Evolutionary conservation across 2,888 invertebrate species (phyloP).

Genomic region (Muschampia plurimacula): DNA sequence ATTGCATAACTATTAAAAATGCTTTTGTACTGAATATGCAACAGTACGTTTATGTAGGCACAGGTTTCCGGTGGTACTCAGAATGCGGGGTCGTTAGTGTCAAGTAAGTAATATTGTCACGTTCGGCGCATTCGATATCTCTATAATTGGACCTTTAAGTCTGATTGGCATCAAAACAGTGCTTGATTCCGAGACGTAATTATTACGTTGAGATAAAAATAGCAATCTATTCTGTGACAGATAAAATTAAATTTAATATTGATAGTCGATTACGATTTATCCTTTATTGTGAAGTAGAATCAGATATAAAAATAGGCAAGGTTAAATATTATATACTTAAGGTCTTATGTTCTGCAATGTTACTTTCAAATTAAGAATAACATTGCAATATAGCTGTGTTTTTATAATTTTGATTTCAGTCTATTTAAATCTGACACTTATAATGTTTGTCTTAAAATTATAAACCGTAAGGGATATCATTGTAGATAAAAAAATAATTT

Average conservation of each 20-base stretch:
- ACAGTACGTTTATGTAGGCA: slow-evolving; percentile 9
- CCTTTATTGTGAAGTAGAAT: background rate
- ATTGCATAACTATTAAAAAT: slow-evolving; percentile 59
- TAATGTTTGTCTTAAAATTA: too few species aligned
- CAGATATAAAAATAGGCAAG: background rate
- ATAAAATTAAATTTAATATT: slow-evolving; percentile 20
- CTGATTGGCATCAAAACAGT: slow-evolving; percentile 26
- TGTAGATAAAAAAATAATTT: too few species aligned
- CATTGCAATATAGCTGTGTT: background rate
- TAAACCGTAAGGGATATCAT: too few species aligned
- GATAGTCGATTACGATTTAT: slow-evolving; percentile 18
- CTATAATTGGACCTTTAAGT: slow-evolving; percentile 21
- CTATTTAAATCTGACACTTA: too few species aligned
- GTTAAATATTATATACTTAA: background rate
- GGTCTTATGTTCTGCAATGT: background rate
- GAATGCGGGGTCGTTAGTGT: background rate
- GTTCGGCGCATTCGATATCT: background rate
- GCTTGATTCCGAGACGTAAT: slow-evolving; percentile 23
- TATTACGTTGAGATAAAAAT: slow-evolving; percentile 30
- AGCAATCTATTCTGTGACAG: slow-evolving; percentile 34
- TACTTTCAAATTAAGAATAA: background rate
- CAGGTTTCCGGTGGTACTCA: slow-evolving; percentile 15
- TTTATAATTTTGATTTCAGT: too few species aligned
- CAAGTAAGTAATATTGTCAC: background rate
- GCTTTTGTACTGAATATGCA: slow-evolving; percentile 50